These are phyloP conservation scores for Gastracanthus pulcherrimus DNA, from an alignment of 2,888 invertebrate genomes.

Conservation along the genomic window DNA sequence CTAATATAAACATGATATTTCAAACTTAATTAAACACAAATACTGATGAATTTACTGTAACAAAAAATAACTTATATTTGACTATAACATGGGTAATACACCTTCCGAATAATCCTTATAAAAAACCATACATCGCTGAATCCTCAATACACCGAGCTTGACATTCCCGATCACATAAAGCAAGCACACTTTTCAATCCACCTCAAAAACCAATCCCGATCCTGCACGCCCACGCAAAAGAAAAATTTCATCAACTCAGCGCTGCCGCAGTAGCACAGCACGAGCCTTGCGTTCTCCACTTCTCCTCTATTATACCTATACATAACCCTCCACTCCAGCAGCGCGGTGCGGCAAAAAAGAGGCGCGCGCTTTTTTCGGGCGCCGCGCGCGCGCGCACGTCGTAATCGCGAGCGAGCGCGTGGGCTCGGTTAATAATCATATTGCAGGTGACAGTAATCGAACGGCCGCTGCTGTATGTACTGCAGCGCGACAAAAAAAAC, in stretches of 20 bases:
- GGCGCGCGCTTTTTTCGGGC: background rate
- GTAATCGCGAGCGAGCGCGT: background rate
- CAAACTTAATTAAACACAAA: too few species aligned
- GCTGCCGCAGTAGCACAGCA: background rate
- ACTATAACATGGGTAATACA: too few species aligned
- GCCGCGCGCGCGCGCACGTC: background rate
- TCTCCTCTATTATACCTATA: background rate
- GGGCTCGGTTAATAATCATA: too few species aligned
- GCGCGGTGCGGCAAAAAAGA: background rate
- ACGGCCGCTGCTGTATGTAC: background rate
- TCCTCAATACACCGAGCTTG: too few species aligned
- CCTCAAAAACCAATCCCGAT: background rate
- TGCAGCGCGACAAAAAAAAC: background rate
- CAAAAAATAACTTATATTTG: too few species aligned
- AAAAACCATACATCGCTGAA: too few species aligned
- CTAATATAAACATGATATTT: too few species aligned
- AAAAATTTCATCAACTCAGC: background rate
- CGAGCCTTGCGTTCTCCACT: background rate
- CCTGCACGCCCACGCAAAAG: background rate
- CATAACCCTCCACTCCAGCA: too few species aligned
- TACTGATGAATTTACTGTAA: too few species aligned
- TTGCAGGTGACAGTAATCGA: slow-evolving; percentile 28
- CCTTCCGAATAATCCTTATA: too few species aligned
- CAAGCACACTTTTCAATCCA: background rate
- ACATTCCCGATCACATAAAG: too few species aligned